Base-by-base conservation (phyloP, 2,797 vertebrate genomes). In the Arrhamphus sclerolepis region DNA sequence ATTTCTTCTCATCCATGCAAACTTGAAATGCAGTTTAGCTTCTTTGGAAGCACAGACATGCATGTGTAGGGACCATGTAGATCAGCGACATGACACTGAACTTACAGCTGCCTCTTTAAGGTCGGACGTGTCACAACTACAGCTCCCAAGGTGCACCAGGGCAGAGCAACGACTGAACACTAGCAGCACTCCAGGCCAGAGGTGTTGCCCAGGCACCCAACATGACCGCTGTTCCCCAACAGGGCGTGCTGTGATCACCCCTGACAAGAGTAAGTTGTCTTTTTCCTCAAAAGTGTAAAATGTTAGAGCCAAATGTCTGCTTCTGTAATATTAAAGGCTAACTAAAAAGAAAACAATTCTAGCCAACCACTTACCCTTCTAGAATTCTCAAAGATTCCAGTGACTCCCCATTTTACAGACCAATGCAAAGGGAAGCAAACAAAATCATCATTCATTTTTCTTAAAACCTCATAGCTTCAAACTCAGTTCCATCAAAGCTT, bases 261-360 rank as follows among this genome's bases (percentile, higher is more conserved):
- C 91, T 0, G 90, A 93, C 57, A 93, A 90, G 2, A 90, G 95
- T 95, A n/a, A n/a, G n/a, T n/a, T n/a, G n/a, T n/a, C n/a, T n/a
- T n/a, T n/a, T n/a, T n/a, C n/a, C n/a, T n/a, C n/a, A n/a, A n/a
- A n/a, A n/a, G n/a, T n/a, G n/a, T n/a, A n/a, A n/a, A n/a, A n/a
- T n/a, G n/a, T n/a, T n/a, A n/a, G 24, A 26, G 24, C 24, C 24
- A 26, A 2, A 26, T 26, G 24, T 26, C 24, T 26, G 24, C 24
- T 26, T 26, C 24, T 26, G 6, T 26, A 26, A 26, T 26, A 26
- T 26, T 26, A 26, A n/a, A n/a, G 24, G 24, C 24, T n/a, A n/a
- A n/a, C n/a, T n/a, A n/a, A n/a, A 26, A 26, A 26, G 24, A 26
- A 26, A n/a, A n/a, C n/a, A n/a, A 26, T 6, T 26, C 24, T 26